These are phyloP conservation scores for Pseudomyrmex sp. DNA, from an alignment of 1,140 invertebrate species.

Conservation along the genomic window DNA sequence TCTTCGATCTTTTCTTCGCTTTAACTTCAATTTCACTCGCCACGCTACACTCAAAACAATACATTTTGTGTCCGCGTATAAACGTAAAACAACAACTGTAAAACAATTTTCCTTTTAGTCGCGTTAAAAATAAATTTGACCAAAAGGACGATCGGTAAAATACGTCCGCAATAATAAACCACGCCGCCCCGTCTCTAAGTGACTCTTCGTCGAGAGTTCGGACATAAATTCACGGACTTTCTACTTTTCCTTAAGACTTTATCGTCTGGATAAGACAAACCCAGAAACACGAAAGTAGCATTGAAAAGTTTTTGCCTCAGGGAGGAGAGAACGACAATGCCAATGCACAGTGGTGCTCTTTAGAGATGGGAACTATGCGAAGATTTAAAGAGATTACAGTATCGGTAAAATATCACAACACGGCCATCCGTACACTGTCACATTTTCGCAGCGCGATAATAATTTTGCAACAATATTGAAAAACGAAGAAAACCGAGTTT, in stretches of 20 bases:
- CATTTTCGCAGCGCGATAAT: too few species aligned
- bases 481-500: too few species aligned
- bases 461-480: too few species aligned
- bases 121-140: slow-evolving; percentile 5
- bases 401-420: too few species aligned
- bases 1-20: background rate
- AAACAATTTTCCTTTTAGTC: background rate
- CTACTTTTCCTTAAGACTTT: slow-evolving; percentile 38
- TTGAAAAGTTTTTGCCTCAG: slow-evolving; percentile 35
- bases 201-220: slow-evolving; percentile 40
- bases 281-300: slow-evolving; percentile 44
- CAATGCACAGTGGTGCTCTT: slow-evolving; percentile 14
- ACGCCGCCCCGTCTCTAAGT: slow-evolving; percentile 1
- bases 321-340: background rate
- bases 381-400: slow-evolving; percentile 18
- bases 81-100: slow-evolving; percentile 3
- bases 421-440: too few species aligned
- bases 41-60: too few species aligned
- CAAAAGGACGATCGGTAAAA: background rate
- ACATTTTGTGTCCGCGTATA: background rate
- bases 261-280: slow-evolving; percentile 47
- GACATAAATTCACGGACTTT: slow-evolving; percentile 53
- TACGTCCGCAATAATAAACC: slow-evolving; percentile 23
- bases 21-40: too few species aligned
- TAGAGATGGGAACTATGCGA: background rate